A percentile compares a stretch with the other conserved stretches of the same genome.
These are phyloP conservation scores for Ricordea florida DNA, from an alignment of 92 coral and sea anemone genomes.

Conservation along the genomic window DNA sequence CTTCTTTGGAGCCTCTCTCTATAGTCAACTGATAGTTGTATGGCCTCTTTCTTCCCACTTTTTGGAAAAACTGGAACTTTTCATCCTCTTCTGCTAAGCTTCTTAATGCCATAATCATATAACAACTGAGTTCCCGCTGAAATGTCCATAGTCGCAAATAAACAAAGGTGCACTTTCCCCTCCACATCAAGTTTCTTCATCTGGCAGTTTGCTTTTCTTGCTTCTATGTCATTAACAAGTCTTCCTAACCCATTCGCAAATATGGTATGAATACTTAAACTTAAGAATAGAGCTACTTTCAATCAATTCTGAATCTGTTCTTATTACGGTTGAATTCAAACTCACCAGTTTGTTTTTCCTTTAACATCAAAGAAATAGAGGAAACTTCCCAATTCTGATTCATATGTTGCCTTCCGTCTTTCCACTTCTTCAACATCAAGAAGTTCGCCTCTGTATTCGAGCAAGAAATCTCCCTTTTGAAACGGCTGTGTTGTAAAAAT, in stretches of 20 bases:
- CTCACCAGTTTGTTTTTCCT: background rate
- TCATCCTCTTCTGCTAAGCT: too few species aligned
- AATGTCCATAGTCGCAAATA: slow-evolving; percentile 17
- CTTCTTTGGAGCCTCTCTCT: too few species aligned
- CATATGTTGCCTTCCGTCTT: background rate
- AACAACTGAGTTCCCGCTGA: background rate
- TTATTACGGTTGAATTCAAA: too few species aligned
- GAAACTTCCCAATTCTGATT: background rate
- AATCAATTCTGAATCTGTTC: too few species aligned
- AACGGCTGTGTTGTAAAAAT: too few species aligned
- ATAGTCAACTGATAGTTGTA: too few species aligned
- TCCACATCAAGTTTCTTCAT: background rate
- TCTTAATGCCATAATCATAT: slow-evolving; percentile 27
- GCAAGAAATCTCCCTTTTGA: background rate
- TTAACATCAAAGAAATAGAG: background rate
- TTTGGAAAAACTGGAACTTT: too few species aligned
- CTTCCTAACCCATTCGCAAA: slow-evolving; percentile 8
- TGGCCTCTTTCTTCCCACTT: too few species aligned
- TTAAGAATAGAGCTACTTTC: too few species aligned
- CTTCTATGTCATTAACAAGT: slow-evolving; percentile 12
- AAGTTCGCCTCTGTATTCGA: background rate
- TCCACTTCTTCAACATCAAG: too few species aligned
- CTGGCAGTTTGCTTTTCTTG: background rate
- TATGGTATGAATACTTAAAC: slow-evolving; percentile 35
- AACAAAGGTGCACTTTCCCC: slow-evolving; percentile 1